phyloP scores from a whole-genome alignment of 2,888 invertebrate species.

The Ornithoptera priamus region DNA sequence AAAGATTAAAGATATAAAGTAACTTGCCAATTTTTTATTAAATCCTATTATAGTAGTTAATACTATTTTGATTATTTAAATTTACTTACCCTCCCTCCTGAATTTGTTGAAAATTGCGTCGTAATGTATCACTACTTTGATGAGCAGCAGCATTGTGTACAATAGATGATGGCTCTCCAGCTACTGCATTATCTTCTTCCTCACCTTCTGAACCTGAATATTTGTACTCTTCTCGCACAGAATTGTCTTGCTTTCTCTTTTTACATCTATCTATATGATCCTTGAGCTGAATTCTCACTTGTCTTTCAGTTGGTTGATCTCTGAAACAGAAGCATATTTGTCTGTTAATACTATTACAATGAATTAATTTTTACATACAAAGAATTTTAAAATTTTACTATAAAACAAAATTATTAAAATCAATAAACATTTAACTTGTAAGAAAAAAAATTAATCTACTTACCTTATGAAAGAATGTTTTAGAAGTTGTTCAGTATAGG shows the following conservation, averaged over 20 bases:
- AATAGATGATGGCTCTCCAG: conserved; percentile 97
- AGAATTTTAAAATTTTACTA: too few relatives aligned
- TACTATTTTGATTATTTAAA: background rate
- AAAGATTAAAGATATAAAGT: background rate
- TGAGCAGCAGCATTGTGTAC: conserved; percentile 88
- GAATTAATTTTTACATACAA: too few relatives aligned
- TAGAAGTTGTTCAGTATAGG: conserved; percentile 98
- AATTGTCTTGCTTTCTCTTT: conserved; percentile 94
- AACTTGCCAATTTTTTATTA: background rate
- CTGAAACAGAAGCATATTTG: conserved; percentile 52
- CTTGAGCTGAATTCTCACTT: conserved; percentile 98
- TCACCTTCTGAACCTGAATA: conserved; percentile 99
- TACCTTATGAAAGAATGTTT: conserved; percentile 96
- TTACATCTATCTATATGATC: conserved; percentile 99
- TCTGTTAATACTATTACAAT: too few relatives aligned
- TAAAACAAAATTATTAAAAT: too few relatives aligned
- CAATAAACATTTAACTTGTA: background rate
- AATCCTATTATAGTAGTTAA: background rate
- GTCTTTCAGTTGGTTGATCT: conserved; percentile 99
- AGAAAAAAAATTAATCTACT: background rate
- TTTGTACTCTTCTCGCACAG: conserved; percentile 86
- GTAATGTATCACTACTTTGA: conserved; percentile 94
- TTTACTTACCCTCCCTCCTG: conserved; percentile 84
- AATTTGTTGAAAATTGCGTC: conserved; percentile 98
- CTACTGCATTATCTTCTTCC: conserved; percentile 94